These are phyloP conservation scores for Melinopterus prodromus DNA, from an alignment of 2,888 invertebrate species.

Conservation along the genomic window DNA sequence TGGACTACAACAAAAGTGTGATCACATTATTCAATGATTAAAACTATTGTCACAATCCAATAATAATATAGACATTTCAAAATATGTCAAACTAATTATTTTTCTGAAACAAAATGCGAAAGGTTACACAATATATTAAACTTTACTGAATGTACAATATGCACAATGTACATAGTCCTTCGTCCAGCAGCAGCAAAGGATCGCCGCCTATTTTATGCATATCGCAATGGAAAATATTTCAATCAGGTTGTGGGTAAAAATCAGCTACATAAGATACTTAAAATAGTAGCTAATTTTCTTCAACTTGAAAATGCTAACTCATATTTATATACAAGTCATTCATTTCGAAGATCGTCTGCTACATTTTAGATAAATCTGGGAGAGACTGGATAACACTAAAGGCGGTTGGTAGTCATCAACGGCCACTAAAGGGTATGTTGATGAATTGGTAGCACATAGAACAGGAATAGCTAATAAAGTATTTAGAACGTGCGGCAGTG, in stretches of 20 bases:
- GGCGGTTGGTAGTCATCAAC: no score
- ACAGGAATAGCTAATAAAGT: no score
- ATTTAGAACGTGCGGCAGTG: no score
- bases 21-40: no score
- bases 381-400: no score
- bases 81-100: background rate
- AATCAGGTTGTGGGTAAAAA: background rate
- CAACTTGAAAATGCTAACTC: background rate
- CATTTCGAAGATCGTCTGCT: background rate
- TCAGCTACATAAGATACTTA: conserved; percentile 9
- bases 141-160: background rate
- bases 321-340: conserved; percentile 1
- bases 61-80: conserved; percentile 6
- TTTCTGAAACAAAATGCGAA: conserved; percentile 5
- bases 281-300: conserved; percentile 21
- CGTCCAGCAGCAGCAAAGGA: conserved; percentile 18
- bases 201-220: background rate
- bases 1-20: conserved; percentile 42
- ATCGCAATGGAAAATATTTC: background rate
- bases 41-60: background rate
- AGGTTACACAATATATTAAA: conserved; percentile 9
- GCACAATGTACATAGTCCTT: no score
- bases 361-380: no score
- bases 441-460: no score
- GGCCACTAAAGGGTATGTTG: no score